A percentile compares a stretch with the other conserved stretches of the same genome.
Conservation (phyloP, 2,888 invertebrate species). For the Limnephilus marmoratus region DNA sequence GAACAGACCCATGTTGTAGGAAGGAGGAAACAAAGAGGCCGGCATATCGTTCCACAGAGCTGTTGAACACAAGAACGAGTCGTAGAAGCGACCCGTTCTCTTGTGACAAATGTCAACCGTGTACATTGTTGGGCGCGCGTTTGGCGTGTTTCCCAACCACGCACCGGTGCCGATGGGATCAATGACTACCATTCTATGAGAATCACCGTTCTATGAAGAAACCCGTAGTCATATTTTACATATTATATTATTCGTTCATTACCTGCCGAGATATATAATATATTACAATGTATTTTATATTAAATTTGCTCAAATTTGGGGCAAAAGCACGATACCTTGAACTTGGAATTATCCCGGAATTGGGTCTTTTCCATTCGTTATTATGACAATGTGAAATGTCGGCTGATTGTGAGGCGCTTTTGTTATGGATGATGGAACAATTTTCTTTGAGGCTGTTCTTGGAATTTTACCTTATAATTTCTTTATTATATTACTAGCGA, state of each 20-base stretch:
- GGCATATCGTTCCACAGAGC: too few relatives aligned
- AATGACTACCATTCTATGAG: background rate
- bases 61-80: too few relatives aligned
- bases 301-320: background rate
- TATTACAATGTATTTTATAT: background rate
- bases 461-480: background rate
- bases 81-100: too few relatives aligned
- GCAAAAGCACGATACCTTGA: background rate
- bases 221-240: background rate
- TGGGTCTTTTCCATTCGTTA: background rate
- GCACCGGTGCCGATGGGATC: too few relatives aligned
- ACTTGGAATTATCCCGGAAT: background rate
- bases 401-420: background rate
- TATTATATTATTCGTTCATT: background rate
- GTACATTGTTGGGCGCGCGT: too few relatives aligned
- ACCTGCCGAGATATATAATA: background rate
- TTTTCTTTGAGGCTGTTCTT: background rate
- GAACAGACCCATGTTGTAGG: too few relatives aligned
- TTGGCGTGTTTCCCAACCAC: too few relatives aligned
- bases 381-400: background rate
- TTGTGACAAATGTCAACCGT: too few relatives aligned
- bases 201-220: background rate
- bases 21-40: too few relatives aligned
- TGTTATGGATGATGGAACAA: background rate
- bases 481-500: too few relatives aligned